Evolutionary conservation across 2,113 vertebrate species (phyloP), one percentile per base, ranked within the genome.

Genomic region (Brachyhypopomus occidentalis): DNA sequence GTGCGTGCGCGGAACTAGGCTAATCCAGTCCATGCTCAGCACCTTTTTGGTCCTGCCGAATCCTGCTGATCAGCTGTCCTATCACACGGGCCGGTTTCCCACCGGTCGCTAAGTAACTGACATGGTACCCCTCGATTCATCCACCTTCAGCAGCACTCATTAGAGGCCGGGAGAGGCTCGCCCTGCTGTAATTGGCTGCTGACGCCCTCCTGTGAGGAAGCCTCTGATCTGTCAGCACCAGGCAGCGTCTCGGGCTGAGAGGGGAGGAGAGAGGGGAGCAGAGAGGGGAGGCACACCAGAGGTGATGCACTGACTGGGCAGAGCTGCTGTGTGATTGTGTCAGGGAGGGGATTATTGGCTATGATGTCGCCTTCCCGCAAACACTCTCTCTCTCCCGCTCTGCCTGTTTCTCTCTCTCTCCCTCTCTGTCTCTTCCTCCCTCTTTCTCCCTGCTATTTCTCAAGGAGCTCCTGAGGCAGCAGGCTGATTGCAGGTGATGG

Each of bases 271-370:
- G 38, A 69, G 16, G 30, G 60, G 27, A 62, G 41, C 20, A 16
- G 48, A 67, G 41, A 22, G 45, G 45, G 75, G 7, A 41, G 34
- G 52, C 9, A 41, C 63, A 72, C 5, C 25, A 77, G 82, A 78
- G 75, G 77, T 84, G 83, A 83, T 59, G 55, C 80, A 86, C 79
- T 84, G 79, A 86, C 86, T 82, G 74, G 77, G 48, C 22, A 79
- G 71, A 63, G 7, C 67, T 48, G 83, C 38, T 75, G 63, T 82
- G 84, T 78, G 86, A 84, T 84, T 87, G 58, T 86, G 83, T 87
- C 86, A 25, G 87, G 77, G 84, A 79, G 73, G 77, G 89, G 91
- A 92, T 93, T 92, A 91, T 77, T 41, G 71, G 90, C 88, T 87
- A 88, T 89, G 84, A 87, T 91, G 92, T 92, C 91, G 86, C 75